Conservation (phyloP, 2,797 vertebrate genomes). For the Echeneis naucrates region DNA sequence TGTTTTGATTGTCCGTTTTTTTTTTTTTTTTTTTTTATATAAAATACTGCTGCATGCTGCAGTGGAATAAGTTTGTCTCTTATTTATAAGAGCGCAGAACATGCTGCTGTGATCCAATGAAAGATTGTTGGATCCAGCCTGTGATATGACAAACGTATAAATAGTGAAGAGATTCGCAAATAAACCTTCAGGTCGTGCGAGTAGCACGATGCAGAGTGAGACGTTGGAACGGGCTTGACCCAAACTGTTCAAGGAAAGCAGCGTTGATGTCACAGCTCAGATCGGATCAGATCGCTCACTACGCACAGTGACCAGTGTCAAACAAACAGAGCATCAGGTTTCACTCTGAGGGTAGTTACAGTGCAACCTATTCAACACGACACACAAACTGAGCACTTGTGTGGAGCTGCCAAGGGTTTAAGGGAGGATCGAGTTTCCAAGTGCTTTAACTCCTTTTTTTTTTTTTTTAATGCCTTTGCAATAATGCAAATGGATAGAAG, state of each 20-base stretch:
- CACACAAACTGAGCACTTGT: slow-evolving; percentile 62
- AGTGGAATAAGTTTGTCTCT: slow-evolving; percentile 29
- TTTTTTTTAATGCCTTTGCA: slow-evolving; percentile 51
- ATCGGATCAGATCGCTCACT: slow-evolving; percentile 49
- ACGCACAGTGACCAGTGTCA: slow-evolving; percentile 54
- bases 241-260: slow-evolving; percentile 33
- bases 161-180: slow-evolving; percentile 35
- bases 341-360: slow-evolving; percentile 65
- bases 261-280: slow-evolving; percentile 54
- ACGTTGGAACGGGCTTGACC: slow-evolving; percentile 22
- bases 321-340: slow-evolving; percentile 68
- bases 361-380: slow-evolving; percentile 64
- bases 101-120: slow-evolving; percentile 14
- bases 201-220: background rate
- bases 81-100: slow-evolving; percentile 25
- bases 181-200: background rate
- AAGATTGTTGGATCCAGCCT: slow-evolving; percentile 12
- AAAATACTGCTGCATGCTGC: slow-evolving; percentile 48
- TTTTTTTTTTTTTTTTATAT: too few relatives aligned
- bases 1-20: slow-evolving; percentile 50
- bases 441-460: slow-evolving; percentile 54
- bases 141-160: slow-evolving; percentile 18
- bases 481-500: slow-evolving; percentile 1
- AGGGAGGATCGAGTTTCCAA: slow-evolving; percentile 54
- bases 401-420: slow-evolving; percentile 55